A percentile compares a stretch with the other conserved stretches of the same genome.
Conservation (phyloP, 1,140 invertebrate species). For the Oedothorax gibbosus region DNA sequence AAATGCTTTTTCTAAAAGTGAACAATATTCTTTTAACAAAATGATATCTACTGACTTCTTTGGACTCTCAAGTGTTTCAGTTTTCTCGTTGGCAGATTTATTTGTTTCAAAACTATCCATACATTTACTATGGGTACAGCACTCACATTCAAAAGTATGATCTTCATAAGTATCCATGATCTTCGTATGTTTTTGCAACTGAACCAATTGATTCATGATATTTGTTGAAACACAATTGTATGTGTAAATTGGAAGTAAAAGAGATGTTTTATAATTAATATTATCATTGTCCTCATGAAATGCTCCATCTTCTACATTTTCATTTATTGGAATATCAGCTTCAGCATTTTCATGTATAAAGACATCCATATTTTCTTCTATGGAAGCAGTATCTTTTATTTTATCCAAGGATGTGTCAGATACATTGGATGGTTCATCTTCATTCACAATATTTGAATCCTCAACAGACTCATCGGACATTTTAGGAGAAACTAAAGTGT, state of each 20-base stretch:
- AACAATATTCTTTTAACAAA: conserved; percentile 74
- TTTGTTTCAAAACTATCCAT: no score
- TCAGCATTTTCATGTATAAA: background rate
- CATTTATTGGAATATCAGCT: background rate
- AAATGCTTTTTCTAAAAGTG: conserved; percentile 74
- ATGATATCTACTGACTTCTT: conserved; percentile 64
- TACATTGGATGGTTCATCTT: no score
- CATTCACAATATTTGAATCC: background rate
- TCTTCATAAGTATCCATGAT: conserved; percentile 68
- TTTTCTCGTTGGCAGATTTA: background rate
- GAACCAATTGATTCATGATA: conserved; percentile 74
- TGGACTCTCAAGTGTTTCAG: conserved; percentile 61
- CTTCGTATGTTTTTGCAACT: conserved; percentile 68
- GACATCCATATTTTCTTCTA: background rate
- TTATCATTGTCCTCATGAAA: background rate
- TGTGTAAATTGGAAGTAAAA: conserved; percentile 76
- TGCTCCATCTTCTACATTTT: background rate
- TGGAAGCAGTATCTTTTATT: no score
- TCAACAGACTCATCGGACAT: background rate
- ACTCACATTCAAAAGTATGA: conserved; percentile 66
- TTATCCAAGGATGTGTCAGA: no score
- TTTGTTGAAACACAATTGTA: conserved; percentile 77
- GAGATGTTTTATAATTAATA: background rate
- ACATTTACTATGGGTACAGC: background rate
- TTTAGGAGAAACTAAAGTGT: background rate